Conservation (phyloP, 2,113 vertebrate genomes). For the Colossoma macropomum region DNA sequence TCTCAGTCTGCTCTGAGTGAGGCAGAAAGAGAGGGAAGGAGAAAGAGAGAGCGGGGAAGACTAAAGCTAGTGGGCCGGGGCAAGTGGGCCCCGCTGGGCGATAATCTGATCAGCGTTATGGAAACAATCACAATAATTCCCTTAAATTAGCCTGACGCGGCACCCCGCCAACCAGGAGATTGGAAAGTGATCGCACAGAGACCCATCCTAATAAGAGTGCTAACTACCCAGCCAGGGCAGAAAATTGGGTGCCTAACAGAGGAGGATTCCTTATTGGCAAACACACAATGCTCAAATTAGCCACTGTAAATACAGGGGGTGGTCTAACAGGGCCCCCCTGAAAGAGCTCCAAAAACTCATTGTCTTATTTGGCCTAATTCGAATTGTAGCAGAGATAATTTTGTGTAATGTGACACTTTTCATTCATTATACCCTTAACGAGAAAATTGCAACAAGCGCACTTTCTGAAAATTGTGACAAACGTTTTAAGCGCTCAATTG, state of each 20-base stretch:
- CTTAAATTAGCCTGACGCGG: conserved; percentile 73
- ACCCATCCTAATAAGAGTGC: conserved; percentile 74
- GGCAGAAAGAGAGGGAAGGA: conserved; percentile 44
- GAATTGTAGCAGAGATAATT: conserved; percentile 57
- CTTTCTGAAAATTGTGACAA: conserved; percentile 35
- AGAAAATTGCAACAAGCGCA: conserved; percentile 33
- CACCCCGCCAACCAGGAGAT: conserved; percentile 75
- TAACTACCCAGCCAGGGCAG: conserved; percentile 70
- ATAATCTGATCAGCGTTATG: conserved; percentile 81
- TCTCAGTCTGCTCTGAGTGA: conserved; percentile 7
- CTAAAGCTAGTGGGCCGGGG: conserved; percentile 64
- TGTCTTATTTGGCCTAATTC: conserved; percentile 54
- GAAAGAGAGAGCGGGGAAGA: conserved; percentile 51
- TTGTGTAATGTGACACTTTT: conserved; percentile 56
- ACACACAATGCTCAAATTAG: conserved; percentile 72
- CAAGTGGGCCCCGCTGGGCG: conserved; percentile 76
- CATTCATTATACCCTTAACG: conserved; percentile 52
- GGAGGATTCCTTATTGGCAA: conserved; percentile 73
- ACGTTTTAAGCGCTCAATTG: conserved; percentile 27
- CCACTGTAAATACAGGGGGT: conserved; percentile 65
- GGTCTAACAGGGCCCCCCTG: conserved; percentile 41
- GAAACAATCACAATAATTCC: conserved; percentile 82
- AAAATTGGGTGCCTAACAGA: conserved; percentile 78
- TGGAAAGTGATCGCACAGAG: conserved; percentile 72
- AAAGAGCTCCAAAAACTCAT: conserved; percentile 41